Evolutionary conservation across 2,113 vertebrate species (phyloP).

Genomic region (Boleophthalmus pectinirostris): DNA sequence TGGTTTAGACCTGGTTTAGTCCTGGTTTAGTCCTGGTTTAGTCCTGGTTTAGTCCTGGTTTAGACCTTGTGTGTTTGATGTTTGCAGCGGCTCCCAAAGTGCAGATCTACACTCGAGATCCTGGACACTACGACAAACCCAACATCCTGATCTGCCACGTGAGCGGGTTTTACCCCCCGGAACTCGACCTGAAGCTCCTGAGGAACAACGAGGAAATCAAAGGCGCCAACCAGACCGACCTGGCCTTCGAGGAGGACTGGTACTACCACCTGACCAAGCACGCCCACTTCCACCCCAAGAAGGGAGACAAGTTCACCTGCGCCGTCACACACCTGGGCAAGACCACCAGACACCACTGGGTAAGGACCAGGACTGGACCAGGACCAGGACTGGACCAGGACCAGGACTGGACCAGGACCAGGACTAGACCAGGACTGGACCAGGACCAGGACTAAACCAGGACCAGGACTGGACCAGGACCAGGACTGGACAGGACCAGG

Average conservation of each 20-base stretch:
- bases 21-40: too few species aligned
- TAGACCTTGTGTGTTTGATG: too few species aligned
- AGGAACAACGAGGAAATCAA: constrained; percentile 35
- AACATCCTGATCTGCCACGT: constrained; percentile 83
- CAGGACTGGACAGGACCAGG: too few species aligned
- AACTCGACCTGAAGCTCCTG: constrained; percentile 71
- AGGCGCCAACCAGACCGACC: constrained; percentile 21
- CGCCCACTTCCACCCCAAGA: constrained; percentile 38
- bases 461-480: too few species aligned
- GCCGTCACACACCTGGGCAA: constrained; percentile 34
- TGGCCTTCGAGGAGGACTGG: constrained; percentile 83
- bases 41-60: too few species aligned
- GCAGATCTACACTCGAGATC: constrained; percentile 78
- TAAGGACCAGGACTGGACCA: constrained; percentile 35
- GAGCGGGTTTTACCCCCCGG: constrained; percentile 78
- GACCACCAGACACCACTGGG: constrained; percentile 13
- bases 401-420: too few species aligned
- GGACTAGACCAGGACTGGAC: too few species aligned
- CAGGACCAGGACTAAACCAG: too few species aligned
- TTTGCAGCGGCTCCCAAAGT: constrained; percentile 27
- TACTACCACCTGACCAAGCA: constrained; percentile 78
- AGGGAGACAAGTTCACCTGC: not conserved
- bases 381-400: too few species aligned
- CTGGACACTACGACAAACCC: fast-evolving
- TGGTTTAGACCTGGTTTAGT: too few species aligned